A percentile compares a stretch with the other conserved stretches of the same genome.
Evolutionary conservation across 2,797 vertebrate species (phyloP).

Genomic region (Spinus pinus): DNA sequence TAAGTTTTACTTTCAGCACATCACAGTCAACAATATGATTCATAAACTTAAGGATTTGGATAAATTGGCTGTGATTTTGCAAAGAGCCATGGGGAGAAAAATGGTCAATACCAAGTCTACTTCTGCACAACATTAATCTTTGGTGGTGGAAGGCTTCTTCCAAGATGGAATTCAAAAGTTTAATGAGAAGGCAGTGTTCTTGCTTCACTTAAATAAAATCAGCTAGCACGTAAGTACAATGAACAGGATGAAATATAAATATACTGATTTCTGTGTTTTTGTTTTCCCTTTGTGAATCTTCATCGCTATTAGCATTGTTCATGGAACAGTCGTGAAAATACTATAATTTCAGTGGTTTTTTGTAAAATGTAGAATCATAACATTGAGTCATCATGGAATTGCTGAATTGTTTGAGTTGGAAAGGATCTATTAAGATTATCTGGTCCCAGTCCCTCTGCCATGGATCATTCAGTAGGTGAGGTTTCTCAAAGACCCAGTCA

Average conservation of each 20-base stretch:
- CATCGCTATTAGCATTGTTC: fast-evolving
- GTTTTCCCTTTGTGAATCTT: neutral
- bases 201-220: neutral
- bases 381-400: neutral
- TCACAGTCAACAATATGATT: neutral
- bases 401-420: neutral
- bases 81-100: fast-evolving
- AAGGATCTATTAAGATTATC: neutral
- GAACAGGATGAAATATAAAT: neutral
- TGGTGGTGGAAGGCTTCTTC: neutral
- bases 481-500: neutral
- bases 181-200: neutral
- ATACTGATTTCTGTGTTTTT: neutral
- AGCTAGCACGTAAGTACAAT: neutral
- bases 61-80: neutral
- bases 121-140: neutral
- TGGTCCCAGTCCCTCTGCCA: neutral
- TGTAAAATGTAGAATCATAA: neutral
- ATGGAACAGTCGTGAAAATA: neutral
- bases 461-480: neutral
- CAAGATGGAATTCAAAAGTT: neutral
- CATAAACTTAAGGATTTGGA: neutral
- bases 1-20: neutral
- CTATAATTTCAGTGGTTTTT: neutral
- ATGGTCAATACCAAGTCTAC: neutral